Evolutionary conservation across 1,140 invertebrate genomes (phyloP), one percentile per base, ranked within the genome.

Genomic region (Drosophila bipectinata): DNA sequence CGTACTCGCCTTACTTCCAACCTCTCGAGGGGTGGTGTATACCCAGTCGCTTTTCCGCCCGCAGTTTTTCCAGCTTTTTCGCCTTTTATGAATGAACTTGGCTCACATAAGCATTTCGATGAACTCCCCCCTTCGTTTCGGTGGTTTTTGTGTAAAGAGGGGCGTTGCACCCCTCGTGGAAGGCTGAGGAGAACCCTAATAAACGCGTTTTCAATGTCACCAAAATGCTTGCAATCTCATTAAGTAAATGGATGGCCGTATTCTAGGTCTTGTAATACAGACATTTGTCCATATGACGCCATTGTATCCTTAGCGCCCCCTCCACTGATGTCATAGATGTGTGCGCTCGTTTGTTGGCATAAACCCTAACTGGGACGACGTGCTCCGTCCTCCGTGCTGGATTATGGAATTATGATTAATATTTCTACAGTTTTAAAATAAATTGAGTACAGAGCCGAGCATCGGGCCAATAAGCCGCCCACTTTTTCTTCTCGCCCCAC

Each of bases 41-140:
- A 28, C 26, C 5, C 26, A 1, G 26, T 7, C 24, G 15, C 47
- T 49, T 41, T 18, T 37, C 34, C 34, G 4, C 12, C 6, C 24
- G 10, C 47, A 28, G 48, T 14, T 51, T 39, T 51, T 24, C 63
- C 63, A 49, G 60, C 41, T 39, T 48, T 54, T 84, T 79, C 81
- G 61, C 59, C 63, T 80, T 85, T 87, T 87, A 82, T 87, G 82
- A 87, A 87, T 87, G 82, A 87, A 87, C 82, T 85, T 78, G 82
- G 61, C 64, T 63, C 64, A 61, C 73, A 64, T 62, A 75, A 73
- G 60, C 56, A 61, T 68, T 76, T 69, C 63, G 68, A 72, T 60
- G 61, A 47, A 62, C 82, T 60, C 72, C 63, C 37, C 10, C n/a
- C 37, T 6, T 9, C 18, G 18, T 44, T 14, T 44, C 21, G 7